Conservation (phyloP, 2,113 vertebrate species). For the Cromileptes altivelis region DNA sequence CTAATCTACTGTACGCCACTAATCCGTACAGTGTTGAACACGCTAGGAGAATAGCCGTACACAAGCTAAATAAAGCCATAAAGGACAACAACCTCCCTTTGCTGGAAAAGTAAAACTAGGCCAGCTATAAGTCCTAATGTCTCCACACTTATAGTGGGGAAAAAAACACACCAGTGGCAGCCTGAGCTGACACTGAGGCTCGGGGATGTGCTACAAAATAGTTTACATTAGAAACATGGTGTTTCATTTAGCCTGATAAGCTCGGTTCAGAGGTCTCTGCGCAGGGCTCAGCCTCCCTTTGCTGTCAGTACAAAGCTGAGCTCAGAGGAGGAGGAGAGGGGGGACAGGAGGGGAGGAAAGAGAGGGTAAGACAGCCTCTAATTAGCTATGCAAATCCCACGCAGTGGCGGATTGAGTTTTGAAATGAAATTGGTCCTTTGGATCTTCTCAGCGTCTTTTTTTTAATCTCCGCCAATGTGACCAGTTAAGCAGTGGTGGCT, state of each 20-base stretch:
- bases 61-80: conserved; percentile 36
- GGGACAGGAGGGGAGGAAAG: conserved; percentile 52
- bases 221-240: conserved; percentile 77
- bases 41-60: conserved; percentile 21
- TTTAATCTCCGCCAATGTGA: conserved; percentile 74
- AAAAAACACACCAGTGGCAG: conserved; percentile 10
- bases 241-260: conserved; percentile 87
- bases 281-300: conserved; percentile 74
- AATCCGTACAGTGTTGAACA: conserved; percentile 46
- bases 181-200: conserved; percentile 65
- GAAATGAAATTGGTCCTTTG: conserved; percentile 82
- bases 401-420: conserved; percentile 79
- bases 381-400: conserved; percentile 84
- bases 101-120: conserved; percentile 63
- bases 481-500: conserved; percentile 74
- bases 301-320: conserved; percentile 83
- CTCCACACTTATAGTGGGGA: neutral
- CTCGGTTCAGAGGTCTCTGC: conserved; percentile 74
- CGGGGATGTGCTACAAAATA: conserved; percentile 63
- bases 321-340: conserved; percentile 55
- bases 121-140: conserved; percentile 47
- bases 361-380: conserved; percentile 70
- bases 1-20: conserved; percentile 55
- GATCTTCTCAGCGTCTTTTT: conserved; percentile 72
- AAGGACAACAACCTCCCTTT: conserved; percentile 48